Base-by-base conservation (phyloP, 2,113 vertebrate genomes). In the Axis porcinus region DNA sequence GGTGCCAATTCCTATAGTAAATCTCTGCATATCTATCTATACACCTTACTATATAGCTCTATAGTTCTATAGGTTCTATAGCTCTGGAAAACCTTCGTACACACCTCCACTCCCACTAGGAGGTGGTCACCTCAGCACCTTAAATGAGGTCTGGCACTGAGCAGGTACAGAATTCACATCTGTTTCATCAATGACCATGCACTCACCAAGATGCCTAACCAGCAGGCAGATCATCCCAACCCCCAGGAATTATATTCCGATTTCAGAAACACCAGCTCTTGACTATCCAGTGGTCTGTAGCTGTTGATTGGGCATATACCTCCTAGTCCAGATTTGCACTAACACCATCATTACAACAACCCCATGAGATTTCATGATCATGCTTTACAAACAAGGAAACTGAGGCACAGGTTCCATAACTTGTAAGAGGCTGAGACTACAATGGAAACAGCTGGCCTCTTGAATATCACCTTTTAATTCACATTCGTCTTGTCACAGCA, bases 391-490 rank as follows among this genome's bases (percentile, higher is more conserved):
- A 74, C 15, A 25, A 52, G 95, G 54, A 86, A 94, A 83, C 78
- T 3, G 60, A 94, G 67, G 84, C 62, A 11, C 17, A 28, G 27
- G 2, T 86, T 84, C 79, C 33, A 2, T 28, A 78, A 76, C 28
- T 14, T 58, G 1, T 62, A 30, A 74, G 74, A 93, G 27, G 1
- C 1, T 3, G 47, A 94, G 86, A 47, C 64, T 43, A 3, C n/a
- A 28, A 54, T 1, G 40, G 84, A 74, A 78, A 9, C 21, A 5
- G 14, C 45, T 54, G 19, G 40, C 6, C 55, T 95, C n/a, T 70
- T 88, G 95, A 90, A 78, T 57, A 2, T 54, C 36, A 54, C 60
- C 23, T 81, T 40, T 81, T 92, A 60, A 94, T 94, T 60, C 55
- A 62, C 50, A 28, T 43, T 92, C 36, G 33, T 40, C 43, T 7